These are phyloP conservation scores for Drosophila ohnishii DNA, from an alignment of 1,140 invertebrate genomes.

Conservation along the genomic window DNA sequence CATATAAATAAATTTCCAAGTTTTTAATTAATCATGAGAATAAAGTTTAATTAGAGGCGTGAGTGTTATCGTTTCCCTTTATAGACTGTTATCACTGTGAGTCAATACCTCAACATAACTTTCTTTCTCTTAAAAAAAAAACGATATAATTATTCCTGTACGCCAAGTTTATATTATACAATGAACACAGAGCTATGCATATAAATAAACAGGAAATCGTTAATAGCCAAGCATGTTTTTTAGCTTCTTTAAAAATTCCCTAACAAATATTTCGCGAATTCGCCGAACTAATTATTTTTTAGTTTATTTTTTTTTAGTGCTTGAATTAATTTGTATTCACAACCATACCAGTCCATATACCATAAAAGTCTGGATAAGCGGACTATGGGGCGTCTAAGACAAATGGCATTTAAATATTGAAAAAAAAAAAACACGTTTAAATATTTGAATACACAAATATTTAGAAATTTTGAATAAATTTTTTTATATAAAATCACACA, in stretches of 20 bases:
- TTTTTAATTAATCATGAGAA: neutral
- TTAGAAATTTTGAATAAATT: too few species aligned
- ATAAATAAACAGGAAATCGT: neutral
- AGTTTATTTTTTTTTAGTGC: too few species aligned
- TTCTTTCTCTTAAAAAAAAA: neutral
- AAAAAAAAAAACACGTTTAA: too few species aligned
- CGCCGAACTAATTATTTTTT: too few species aligned
- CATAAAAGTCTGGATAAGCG: neutral
- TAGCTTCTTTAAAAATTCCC: neutral
- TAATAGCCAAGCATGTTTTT: neutral
- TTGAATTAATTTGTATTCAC: neutral
- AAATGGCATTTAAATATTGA: too few species aligned
- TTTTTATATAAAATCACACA: too few species aligned
- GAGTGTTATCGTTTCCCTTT: neutral
- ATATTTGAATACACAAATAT: too few species aligned
- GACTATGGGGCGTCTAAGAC: too few species aligned
- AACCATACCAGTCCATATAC: neutral
- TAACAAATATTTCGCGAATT: neutral
- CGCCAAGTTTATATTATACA: neutral
- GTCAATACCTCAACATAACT: neutral
- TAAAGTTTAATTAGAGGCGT: neutral
- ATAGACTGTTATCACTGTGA: neutral
- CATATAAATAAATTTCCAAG: neutral
- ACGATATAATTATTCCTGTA: neutral
- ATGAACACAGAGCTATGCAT: neutral